Evolutionary conservation across 1,140 invertebrate genomes (phyloP), one percentile per base, ranked within the genome.

Genomic region (Pogonus chalceus): DNA sequence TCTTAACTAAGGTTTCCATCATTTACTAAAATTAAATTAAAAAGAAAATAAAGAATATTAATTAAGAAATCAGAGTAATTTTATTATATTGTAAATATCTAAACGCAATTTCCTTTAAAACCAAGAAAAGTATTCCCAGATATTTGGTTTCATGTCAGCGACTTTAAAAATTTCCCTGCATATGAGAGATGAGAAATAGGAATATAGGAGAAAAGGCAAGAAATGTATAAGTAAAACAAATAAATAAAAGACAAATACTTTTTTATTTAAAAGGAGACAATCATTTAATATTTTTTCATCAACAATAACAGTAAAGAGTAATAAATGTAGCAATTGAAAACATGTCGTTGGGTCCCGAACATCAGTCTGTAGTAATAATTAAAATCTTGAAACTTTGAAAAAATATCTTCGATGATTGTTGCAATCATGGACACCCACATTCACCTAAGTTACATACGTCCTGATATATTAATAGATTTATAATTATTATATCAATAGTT

Each of bases 261-360:
- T n/a, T n/a, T n/a, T n/a, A n/a, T n/a, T 12, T 43, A 43, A 43
- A 43, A 43, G 37, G 37, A 43, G 37, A 43, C 37, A 43, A 43
- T 43, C 37, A 43, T 43, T 43, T 43, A 43, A 43, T 43, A 43
- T n/a, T 43, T 43, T 31, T 43, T 43, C 37, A 16, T 43, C 37
- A 43, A 43, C 37, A 43, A 43, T 43, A 43, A 43, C 37, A 43
- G 37, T 43, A 43, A 43, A 43, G 37, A 43, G 37, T 43, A 43
- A 43, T 43, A 43, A 43, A 43, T 43, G 37, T 43, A 43, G 37
- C 37, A 43, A 43, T 43, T 43, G 37, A 43, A 43, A 43, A 43
- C 37, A 43, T 43, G 37, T 43, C 37, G 37, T 43, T 43, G 37
- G 37, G 37, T 43, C 37, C 37, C 37, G 37, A 43, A 43, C 37